Evolutionary conservation across 2,797 vertebrate genomes (phyloP), one percentile per base, ranked within the genome.

Genomic region (Pseudomugil tenellus): DNA sequence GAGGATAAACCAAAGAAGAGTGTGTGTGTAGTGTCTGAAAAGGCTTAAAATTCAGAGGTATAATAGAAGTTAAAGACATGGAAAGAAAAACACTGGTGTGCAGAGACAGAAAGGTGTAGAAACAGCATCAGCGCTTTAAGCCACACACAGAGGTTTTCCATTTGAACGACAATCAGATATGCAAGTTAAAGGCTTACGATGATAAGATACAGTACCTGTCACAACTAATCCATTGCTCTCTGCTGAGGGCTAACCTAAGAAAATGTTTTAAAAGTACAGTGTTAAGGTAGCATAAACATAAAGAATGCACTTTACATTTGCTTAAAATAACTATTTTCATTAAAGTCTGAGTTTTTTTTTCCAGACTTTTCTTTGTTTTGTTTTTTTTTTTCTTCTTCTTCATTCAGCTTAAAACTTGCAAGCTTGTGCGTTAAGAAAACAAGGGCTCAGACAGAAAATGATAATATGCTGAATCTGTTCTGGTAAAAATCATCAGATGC

Each of bases 81-180:
- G 21, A 73, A 43, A 10, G 17, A 29, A 65, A 63, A 21, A 54
- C 58, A 16, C 17, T 57, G 62, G 48, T 23, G 1, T 13, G 39
- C 52, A 52, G 52, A 31, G 58, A 61, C 9, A 76, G 12, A 28
- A 6, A 26, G 2, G 23, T 25, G 11, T 21, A 26, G 46, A 71
- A 26, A 70, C 25, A 21, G 43, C 56, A 46, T 11, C 29, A 69
- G 57, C 19, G 2, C 48, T 23, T 49, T 2, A 49, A 71, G 39
- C 72, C 58, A 80, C 63, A 81, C 72, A 77, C 57, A 65, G 8
- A 75, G 58, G 13, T 56, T 77, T 82, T 71, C 66, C 54, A 70
- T 79, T 63, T 76, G 31, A 79, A 53, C 41, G 57, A 8, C 32
- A 78, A 79, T 77, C 60, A 79, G 48, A 80, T 51, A 81, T 73